Percentiles rank a stretch among this genome's conserved stretches.
phyloP scores from a whole-genome alignment of 2,888 invertebrate genomes.

The Antitype chi region DNA sequence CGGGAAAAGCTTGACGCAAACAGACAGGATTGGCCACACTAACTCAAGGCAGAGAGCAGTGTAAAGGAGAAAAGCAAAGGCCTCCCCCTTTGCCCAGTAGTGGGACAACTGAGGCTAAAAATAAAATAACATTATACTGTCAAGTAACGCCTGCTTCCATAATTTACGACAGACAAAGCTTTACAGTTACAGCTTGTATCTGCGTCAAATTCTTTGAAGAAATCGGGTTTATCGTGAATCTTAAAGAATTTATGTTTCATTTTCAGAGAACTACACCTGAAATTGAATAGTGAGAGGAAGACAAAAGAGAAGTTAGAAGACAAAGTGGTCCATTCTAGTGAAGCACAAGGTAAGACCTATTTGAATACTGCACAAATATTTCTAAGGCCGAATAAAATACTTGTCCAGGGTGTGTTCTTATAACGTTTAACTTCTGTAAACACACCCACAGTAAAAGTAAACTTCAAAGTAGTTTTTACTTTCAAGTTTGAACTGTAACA shows the following conservation, averaged over 20 bases:
- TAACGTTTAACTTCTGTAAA: neutral
- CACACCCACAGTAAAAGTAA: neutral
- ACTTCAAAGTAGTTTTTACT: too few species aligned
- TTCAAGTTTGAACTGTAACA: too few species aligned
- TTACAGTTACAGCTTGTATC: neutral
- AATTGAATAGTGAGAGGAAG: constrained; percentile 94
- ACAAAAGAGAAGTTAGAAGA: constrained; percentile 94
- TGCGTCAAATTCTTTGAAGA: neutral
- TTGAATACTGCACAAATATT: neutral
- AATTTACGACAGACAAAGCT: neutral
- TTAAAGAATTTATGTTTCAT: neutral
- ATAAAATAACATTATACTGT: neutral
- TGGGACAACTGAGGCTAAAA: too few species aligned
- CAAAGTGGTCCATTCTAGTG: constrained; percentile 80
- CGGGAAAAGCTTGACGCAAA: too few species aligned
- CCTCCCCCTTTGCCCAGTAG: too few species aligned
- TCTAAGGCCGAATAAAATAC: neutral
- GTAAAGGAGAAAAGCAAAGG: too few species aligned
- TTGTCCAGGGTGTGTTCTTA: neutral
- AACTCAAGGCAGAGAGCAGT: too few species aligned
- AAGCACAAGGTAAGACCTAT: constrained; percentile 78
- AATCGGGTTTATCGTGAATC: neutral
- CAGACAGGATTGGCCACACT: too few species aligned
- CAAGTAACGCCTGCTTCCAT: neutral
- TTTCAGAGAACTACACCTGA: constrained; percentile 94